Evolutionary conservation across 2,888 invertebrate species (phyloP), one percentile per base, ranked within the genome.

Genomic region (Plebejus argus): DNA sequence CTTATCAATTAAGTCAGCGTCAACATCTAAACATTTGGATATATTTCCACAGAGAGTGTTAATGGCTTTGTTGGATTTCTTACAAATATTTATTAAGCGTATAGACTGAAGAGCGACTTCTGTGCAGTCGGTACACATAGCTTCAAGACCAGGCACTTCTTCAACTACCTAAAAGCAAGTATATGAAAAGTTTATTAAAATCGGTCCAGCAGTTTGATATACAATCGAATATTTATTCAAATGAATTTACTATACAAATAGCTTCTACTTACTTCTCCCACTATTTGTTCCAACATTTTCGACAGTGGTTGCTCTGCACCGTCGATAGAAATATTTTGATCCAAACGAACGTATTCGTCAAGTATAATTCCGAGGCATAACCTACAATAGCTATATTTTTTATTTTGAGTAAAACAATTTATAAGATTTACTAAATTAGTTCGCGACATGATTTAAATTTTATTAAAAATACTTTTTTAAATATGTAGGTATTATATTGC

Each of bases 301-400:
- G 86, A 83, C 0, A 91, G 79, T 1, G 85, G 82, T 71, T 84
- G 80, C 39, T 79, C 81, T 75, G 79, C 81, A 10, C 81, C 78
- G 49, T 23, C 82, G 77, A 79, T 88, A 84, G 85, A 84, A 5
- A 92, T 86, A 58, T 83, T 82, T 81, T 93, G 91, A 12, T 87
- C 82, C 77, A 92, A 88, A 66, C 85, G 85, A n/a, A 91, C 88
- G 71, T 88, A 92, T 23, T 84, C 82, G 45, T 87, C 85, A 75
- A 85, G 80, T 61, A 91, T 87, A 77, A 79, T 81, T 77, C 86
- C 86, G 72, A 92, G 81, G 82, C 93, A 93, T 90, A 93, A 90
- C 89, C 93, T 91, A 82, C 93, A 93, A 86, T 93, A 87, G 77
- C 88, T 91, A 78, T 85, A 89, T 49, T 83, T 85, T 72, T 90